Evolutionary conservation across 2,888 invertebrate species (phyloP).

Genomic region (Aethes cnicana): DNA sequence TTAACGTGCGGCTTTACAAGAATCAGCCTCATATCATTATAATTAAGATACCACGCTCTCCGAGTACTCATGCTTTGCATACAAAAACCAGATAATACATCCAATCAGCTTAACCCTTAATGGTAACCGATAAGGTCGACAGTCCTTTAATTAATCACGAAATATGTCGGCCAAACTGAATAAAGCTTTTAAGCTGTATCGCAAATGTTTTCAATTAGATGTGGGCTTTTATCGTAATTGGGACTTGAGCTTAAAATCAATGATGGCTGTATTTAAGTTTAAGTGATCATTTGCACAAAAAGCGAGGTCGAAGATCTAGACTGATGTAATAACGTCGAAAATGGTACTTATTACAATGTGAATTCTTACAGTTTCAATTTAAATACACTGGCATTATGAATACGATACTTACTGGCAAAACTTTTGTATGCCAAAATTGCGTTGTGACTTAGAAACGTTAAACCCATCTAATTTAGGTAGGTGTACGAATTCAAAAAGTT

Average conservation of each 20-base stretch:
- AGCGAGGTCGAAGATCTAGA: slow-evolving; percentile 6
- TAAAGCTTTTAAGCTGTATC: slow-evolving; percentile 53
- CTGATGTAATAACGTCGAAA: not conserved
- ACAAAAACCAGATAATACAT: slow-evolving; percentile 17
- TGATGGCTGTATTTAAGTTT: slow-evolving; percentile 46
- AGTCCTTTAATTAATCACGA: slow-evolving; percentile 33
- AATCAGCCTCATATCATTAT: slow-evolving; percentile 45
- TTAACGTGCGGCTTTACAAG: slow-evolving; percentile 32
- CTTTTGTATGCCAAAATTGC: no score
- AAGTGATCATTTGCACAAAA: slow-evolving; percentile 35
- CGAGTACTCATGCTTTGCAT: slow-evolving; percentile 43
- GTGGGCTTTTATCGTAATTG: slow-evolving; percentile 51
- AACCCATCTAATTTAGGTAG: no score
- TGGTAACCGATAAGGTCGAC: slow-evolving; percentile 34
- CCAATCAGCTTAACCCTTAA: slow-evolving; percentile 33
- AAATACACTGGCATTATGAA: no score
- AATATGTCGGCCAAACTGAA: slow-evolving; percentile 36
- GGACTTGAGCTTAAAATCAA: slow-evolving; percentile 39
- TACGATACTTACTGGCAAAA: no score
- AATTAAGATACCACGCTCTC: slow-evolving; percentile 54
- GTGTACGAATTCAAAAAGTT: no score
- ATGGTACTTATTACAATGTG: no score
- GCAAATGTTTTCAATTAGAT: slow-evolving; percentile 51
- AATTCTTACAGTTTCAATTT: no score
- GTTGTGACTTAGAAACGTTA: no score